Evolutionary conservation across 2,797 vertebrate genomes (phyloP).

Genomic region (Acestrorhynchus altus): DNA sequence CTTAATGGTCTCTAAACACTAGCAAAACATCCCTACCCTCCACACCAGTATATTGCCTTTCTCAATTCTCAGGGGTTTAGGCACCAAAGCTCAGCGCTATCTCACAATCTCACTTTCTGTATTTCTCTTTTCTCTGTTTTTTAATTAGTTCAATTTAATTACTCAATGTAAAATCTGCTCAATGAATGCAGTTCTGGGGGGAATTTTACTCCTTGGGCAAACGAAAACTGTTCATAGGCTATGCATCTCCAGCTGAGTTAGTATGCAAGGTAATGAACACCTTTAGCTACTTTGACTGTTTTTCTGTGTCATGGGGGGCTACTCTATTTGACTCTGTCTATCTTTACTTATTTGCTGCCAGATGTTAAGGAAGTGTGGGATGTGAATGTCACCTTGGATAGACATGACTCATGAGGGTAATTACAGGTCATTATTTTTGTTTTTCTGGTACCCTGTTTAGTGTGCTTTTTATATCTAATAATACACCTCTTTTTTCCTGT

Average conservation of each 20-base stretch:
- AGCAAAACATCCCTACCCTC: slow-evolving; percentile 43
- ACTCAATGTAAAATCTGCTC: slow-evolving; percentile 57
- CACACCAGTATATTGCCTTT: slow-evolving; percentile 39
- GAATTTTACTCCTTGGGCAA: slow-evolving; percentile 43
- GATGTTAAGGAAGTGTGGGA: background rate
- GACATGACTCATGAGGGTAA: background rate
- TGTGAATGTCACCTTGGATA: background rate
- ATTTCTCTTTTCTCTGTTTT: slow-evolving; percentile 55
- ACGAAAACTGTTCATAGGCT: slow-evolving; percentile 1
- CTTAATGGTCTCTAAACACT: slow-evolving; percentile 50
- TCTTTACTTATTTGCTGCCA: background rate
- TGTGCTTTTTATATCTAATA: background rate
- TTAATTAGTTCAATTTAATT: slow-evolving; percentile 76
- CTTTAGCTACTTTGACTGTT: slow-evolving; percentile 49
- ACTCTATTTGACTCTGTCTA: background rate
- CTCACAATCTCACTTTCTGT: background rate
- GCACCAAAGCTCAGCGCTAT: background rate
- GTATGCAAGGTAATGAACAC: slow-evolving; percentile 66
- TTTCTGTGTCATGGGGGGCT: background rate
- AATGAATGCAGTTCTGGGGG: slow-evolving; percentile 32
- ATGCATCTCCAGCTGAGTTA: background rate
- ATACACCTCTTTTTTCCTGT: background rate
- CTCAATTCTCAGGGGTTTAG: slow-evolving; percentile 6
- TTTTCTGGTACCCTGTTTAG: background rate
- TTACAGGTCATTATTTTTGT: background rate